phyloP scores from a whole-genome alignment of 2,888 invertebrate species.

The Rhingia rostrata region DNA sequence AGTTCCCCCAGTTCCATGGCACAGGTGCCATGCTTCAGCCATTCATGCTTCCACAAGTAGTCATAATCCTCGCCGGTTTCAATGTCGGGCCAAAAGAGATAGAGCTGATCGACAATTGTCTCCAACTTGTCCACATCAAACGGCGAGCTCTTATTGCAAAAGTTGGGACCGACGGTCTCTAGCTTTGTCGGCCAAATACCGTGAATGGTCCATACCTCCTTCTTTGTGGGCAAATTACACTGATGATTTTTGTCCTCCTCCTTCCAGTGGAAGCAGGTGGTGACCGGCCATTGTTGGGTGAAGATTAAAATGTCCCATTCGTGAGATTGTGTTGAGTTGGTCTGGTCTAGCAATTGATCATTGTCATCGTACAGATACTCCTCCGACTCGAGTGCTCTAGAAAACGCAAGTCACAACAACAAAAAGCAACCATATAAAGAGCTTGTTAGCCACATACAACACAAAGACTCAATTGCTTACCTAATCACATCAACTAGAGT shows the following conservation, averaged over 20 bases:
- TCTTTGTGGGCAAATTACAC: constrained; percentile 86
- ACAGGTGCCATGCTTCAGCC: constrained; percentile 93
- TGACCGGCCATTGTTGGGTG: constrained; percentile 91
- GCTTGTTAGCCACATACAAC: background rate
- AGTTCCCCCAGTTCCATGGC: constrained; percentile 85
- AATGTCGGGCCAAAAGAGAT: constrained; percentile 89
- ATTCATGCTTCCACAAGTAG: constrained; percentile 87
- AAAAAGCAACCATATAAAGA: background rate
- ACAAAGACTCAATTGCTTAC: constrained; percentile 56
- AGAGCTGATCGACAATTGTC: constrained; percentile 85
- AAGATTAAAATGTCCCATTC: constrained; percentile 91
- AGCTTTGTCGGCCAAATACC: constrained; percentile 92
- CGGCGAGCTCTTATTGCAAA: constrained; percentile 87
- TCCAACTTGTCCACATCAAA: constrained; percentile 86
- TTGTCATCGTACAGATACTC: constrained; percentile 27
- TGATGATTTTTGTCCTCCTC: constrained; percentile 85
- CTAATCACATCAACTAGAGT: constrained; percentile 59
- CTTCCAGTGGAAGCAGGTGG: constrained; percentile 89
- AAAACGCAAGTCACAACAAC: background rate
- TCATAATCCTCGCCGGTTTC: constrained; percentile 82
- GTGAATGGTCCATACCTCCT: constrained; percentile 90
- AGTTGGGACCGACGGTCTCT: constrained; percentile 87
- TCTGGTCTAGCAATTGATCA: constrained; percentile 1
- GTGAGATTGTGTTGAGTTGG: constrained; percentile 75
- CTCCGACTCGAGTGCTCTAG: constrained; percentile 48